These are phyloP conservation scores for Dicranocentrus wangi DNA, from an alignment of 2,888 invertebrate genomes.

Conservation along the genomic window DNA sequence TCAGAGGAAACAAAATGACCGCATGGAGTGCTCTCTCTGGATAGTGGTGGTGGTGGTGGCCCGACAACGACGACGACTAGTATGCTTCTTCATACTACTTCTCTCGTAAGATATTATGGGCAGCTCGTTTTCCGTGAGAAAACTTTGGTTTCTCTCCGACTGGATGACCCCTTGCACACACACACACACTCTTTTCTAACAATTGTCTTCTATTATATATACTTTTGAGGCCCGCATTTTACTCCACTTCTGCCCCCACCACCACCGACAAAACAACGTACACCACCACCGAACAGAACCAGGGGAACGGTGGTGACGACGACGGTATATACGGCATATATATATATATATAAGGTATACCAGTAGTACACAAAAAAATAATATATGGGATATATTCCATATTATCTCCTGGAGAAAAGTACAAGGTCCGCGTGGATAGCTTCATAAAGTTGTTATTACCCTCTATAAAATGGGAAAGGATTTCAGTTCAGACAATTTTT, in stretches of 20 bases:
- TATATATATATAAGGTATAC: too few species aligned
- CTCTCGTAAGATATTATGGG: slow-evolving; percentile 37
- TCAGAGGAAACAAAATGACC: slow-evolving; percentile 33
- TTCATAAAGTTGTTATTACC: slow-evolving; percentile 59
- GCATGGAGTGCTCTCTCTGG: slow-evolving; percentile 49
- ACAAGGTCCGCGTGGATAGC: slow-evolving; percentile 39
- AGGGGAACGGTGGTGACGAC: too few species aligned
- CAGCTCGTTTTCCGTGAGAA: slow-evolving; percentile 38
- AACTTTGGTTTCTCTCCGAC: slow-evolving; percentile 34
- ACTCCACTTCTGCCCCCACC: too few species aligned
- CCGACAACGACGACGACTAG: slow-evolving; percentile 5
- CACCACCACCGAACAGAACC: too few species aligned
- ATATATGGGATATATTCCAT: too few species aligned
- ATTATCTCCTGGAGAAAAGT: too few species aligned
- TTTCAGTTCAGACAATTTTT: slow-evolving; percentile 16
- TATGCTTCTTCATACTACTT: slow-evolving; percentile 3
- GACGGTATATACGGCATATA: too few species aligned
- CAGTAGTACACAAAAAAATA: too few species aligned
- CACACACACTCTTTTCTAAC: background rate
- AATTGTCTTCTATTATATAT: too few species aligned
- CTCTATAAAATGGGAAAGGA: slow-evolving; percentile 47
- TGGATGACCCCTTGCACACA: slow-evolving; percentile 36
- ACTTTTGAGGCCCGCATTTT: too few species aligned
- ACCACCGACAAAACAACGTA: too few species aligned
- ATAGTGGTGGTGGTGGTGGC: too few species aligned